These are phyloP conservation scores for Melitaea cinxia DNA, from an alignment of 1,140 invertebrate genomes.

Conservation along the genomic window DNA sequence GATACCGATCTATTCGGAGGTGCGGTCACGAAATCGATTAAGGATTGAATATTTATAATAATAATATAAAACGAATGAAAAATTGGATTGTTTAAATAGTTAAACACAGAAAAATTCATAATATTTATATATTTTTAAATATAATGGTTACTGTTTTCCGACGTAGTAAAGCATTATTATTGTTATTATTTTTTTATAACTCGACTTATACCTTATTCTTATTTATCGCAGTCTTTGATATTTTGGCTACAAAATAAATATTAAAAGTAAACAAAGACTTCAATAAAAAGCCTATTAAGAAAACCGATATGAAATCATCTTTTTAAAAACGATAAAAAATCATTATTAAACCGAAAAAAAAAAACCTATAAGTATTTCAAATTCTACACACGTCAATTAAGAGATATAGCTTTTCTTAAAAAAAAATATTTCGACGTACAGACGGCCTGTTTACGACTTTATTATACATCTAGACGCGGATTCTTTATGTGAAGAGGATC, in stretches of 20 bases:
- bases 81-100: constrained; percentile 2
- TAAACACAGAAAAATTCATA: not conserved
- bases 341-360: not conserved
- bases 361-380: constrained; percentile 15
- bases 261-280: not conserved
- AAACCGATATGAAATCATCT: not conserved
- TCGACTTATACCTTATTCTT: too few relatives aligned
- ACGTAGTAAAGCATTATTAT: too few relatives aligned
- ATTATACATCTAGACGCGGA: constrained; percentile 37
- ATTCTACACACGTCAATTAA: constrained; percentile 38
- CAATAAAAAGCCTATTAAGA: not conserved
- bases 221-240: too few relatives aligned
- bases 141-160: too few relatives aligned
- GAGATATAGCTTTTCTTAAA: constrained; percentile 32
- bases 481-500: constrained; percentile 29
- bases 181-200: too few relatives aligned
- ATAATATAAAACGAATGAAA: constrained; percentile 12
- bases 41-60: constrained; percentile 32
- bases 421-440: constrained; percentile 34
- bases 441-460: constrained; percentile 35
- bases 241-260: too few relatives aligned
- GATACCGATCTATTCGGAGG: constrained; percentile 31
- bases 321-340: constrained; percentile 3
- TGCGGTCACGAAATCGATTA: constrained; percentile 36
- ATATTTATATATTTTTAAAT: too few relatives aligned